phyloP scores from a whole-genome alignment of 1,140 invertebrate genomes.

The Bombus waltoni region DNA sequence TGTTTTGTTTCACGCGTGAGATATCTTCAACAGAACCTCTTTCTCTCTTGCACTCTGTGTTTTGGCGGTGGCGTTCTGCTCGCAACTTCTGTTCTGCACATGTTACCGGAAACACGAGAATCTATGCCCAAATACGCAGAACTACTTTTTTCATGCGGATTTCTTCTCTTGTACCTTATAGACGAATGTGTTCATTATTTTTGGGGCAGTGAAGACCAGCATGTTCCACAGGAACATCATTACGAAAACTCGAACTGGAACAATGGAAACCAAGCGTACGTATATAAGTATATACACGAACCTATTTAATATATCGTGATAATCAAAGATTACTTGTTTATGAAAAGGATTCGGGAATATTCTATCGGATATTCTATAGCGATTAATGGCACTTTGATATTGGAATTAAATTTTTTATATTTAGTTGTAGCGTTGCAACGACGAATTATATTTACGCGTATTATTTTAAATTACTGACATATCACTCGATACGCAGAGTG shows the following conservation, averaged over 20 bases:
- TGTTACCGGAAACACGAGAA: constrained; percentile 90
- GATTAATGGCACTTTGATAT: neutral
- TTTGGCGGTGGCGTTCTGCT: constrained; percentile 93
- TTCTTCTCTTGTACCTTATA: constrained; percentile 90
- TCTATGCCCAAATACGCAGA: constrained; percentile 85
- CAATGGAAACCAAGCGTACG: neutral
- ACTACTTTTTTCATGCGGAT: constrained; percentile 88
- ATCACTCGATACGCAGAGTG: too few species aligned
- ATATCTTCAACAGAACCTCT: constrained; percentile 82
- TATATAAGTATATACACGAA: neutral
- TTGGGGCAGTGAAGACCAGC: constrained; percentile 77
- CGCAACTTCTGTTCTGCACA: constrained; percentile 91
- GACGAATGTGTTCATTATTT: constrained; percentile 89
- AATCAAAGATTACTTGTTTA: neutral
- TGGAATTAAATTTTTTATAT: neutral
- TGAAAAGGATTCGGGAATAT: neutral
- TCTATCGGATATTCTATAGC: neutral
- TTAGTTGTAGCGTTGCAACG: too few species aligned
- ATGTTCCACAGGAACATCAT: neutral
- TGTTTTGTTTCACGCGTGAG: constrained; percentile 84
- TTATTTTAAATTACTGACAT: neutral
- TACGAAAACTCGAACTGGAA: neutral
- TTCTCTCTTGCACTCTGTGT: constrained; percentile 88
- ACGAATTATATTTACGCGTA: neutral
- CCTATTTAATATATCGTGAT: neutral